phyloP scores from a whole-genome alignment of 2,888 invertebrate genomes.

The Dorcus hopei region DNA sequence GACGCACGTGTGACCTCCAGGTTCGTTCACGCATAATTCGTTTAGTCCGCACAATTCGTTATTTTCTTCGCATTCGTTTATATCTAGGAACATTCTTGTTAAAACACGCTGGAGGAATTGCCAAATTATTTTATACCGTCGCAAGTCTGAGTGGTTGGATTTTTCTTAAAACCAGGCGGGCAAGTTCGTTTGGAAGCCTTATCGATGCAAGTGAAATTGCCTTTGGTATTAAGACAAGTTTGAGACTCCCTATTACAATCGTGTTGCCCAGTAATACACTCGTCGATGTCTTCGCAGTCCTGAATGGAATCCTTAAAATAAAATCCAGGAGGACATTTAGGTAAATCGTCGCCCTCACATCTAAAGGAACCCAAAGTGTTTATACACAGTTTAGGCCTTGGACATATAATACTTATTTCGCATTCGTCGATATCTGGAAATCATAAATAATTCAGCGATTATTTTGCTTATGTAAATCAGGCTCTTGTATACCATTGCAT shows the following conservation, averaged over 20 bases:
- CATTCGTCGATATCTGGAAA: constrained; percentile 47
- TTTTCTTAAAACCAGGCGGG: constrained; percentile 63
- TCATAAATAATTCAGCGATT: constrained; percentile 2
- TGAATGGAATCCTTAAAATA: constrained; percentile 41
- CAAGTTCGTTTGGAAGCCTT: constrained; percentile 61
- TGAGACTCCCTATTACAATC: constrained; percentile 66
- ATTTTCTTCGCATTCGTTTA: constrained; percentile 71
- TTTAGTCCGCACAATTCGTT: constrained; percentile 57
- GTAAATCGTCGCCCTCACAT: constrained; percentile 38
- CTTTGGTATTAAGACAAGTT: constrained; percentile 69
- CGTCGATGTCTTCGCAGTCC: constrained; percentile 63
- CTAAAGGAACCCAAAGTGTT: constrained; percentile 46
- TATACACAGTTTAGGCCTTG: constrained; percentile 40
- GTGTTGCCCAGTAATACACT: constrained; percentile 63
- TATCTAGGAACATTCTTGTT: constrained; percentile 53
- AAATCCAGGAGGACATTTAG: constrained; percentile 46
- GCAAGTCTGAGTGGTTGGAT: constrained; percentile 53
- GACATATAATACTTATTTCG: constrained; percentile 40
- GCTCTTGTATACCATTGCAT: constrained; percentile 48
- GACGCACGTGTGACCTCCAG: constrained; percentile 64
- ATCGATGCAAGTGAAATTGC: constrained; percentile 67
- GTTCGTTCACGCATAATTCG: constrained; percentile 65
- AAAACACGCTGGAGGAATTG: not conserved
- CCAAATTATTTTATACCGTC: constrained; percentile 51
- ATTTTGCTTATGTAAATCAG: not conserved